Evolutionary conservation across 2,888 invertebrate species (phyloP).

Genomic region (Steromphala cineraria): DNA sequence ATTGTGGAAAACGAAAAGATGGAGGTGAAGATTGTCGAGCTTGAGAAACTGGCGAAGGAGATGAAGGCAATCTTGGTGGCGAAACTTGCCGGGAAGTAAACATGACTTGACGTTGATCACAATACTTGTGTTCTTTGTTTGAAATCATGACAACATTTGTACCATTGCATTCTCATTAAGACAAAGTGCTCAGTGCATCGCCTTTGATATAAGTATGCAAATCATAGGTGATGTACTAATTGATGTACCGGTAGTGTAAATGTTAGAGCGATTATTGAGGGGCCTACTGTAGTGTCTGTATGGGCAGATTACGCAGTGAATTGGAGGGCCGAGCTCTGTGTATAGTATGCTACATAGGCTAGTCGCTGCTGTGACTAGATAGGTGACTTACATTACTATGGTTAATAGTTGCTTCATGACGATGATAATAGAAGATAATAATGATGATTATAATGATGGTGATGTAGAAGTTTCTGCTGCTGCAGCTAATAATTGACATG

Average conservation of each 20-base stretch:
- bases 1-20: conserved; percentile 60
- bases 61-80: conserved; percentile 69
- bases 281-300: background rate
- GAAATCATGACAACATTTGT: background rate
- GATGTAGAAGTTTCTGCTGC: too few relatives aligned
- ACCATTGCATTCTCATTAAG: background rate
- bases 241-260: background rate
- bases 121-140: background rate
- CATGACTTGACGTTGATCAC: background rate
- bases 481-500: too few relatives aligned
- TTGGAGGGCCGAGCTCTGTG: background rate
- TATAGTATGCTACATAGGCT: too few relatives aligned
- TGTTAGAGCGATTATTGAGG: background rate
- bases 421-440: too few relatives aligned
- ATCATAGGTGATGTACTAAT: background rate
- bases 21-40: conserved; percentile 56
- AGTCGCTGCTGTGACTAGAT: too few relatives aligned
- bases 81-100: conserved; percentile 57
- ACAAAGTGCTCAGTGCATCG: too few relatives aligned
- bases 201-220: background rate
- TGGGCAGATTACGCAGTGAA: background rate
- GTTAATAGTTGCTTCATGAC: too few relatives aligned
- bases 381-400: too few relatives aligned
- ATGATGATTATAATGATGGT: too few relatives aligned
- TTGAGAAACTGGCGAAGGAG: conserved; percentile 66